Evolutionary conservation across 2,797 vertebrate species (phyloP).

Genomic region (Okamejei kenojei): DNA sequence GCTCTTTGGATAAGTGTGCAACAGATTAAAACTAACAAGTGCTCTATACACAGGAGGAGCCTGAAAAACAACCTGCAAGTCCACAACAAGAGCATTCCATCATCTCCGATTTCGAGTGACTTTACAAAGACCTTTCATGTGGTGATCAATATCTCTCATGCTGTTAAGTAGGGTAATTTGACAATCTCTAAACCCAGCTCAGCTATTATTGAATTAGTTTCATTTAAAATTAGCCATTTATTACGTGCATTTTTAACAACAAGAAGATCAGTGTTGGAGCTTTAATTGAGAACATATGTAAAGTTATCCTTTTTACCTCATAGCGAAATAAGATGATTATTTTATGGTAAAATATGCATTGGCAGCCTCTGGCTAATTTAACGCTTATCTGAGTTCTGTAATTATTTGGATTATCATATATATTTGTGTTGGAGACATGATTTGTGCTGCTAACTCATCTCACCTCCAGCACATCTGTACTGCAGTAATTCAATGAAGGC

Average conservation of each 20-base stretch:
- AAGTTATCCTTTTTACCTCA: neutral
- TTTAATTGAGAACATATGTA: neutral
- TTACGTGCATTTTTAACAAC: neutral
- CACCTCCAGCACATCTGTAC: neutral
- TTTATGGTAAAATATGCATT: neutral
- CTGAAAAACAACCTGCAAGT: neutral
- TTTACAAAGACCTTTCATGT: neutral
- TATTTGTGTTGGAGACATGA: neutral
- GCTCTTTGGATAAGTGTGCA: neutral
- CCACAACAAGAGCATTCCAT: neutral
- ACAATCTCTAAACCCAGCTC: neutral
- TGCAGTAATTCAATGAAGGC: constrained; percentile 13
- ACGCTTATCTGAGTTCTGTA: neutral
- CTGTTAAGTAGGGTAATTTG: neutral
- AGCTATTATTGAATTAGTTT: neutral
- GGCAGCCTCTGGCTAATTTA: neutral
- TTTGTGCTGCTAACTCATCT: neutral
- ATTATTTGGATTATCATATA: neutral
- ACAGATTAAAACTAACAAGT: neutral
- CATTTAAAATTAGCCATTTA: neutral
- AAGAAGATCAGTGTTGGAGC: neutral
- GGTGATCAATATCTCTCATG: neutral
- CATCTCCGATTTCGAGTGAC: neutral
- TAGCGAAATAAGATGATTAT: neutral
- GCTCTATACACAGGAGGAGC: neutral